Percentiles rank a stretch among this genome's conserved stretches.
Evolutionary conservation across 2,797 vertebrate species (phyloP).

Genomic region (Onychomys arenicola): DNA sequence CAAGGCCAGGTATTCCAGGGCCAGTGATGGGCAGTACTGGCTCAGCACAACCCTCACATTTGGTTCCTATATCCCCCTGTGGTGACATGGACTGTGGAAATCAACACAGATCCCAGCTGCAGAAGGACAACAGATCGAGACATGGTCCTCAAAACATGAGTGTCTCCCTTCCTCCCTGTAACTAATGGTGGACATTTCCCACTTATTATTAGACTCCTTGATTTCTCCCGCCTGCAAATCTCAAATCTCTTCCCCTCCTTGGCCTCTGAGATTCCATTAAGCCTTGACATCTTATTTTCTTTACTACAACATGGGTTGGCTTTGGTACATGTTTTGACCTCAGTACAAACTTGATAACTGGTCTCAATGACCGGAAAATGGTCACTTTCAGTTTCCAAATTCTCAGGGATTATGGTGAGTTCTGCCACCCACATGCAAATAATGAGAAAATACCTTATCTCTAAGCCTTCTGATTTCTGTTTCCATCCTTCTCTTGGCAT

Average conservation of each 20-base stretch:
- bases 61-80: fast-evolving
- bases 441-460: neutral
- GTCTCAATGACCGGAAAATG: neutral
- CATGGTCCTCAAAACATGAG: neutral
- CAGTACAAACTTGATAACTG: neutral
- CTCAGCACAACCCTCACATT: neutral
- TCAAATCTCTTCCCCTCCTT: neutral
- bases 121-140: neutral
- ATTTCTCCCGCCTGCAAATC: neutral
- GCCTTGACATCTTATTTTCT: neutral
- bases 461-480: neutral
- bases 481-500: neutral
- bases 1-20: neutral
- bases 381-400: no score
- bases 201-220: neutral
- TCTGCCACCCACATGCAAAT: neutral
- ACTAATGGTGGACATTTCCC: no score
- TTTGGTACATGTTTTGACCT: neutral
- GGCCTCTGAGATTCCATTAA: neutral
- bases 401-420: neutral
- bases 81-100: neutral
- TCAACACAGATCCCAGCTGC: neutral
- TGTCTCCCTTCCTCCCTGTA: no score
- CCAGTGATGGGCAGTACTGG: neutral
- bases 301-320: neutral